Conservation (phyloP, 2,888 invertebrate species). For the Acrobasis consociella region DNA sequence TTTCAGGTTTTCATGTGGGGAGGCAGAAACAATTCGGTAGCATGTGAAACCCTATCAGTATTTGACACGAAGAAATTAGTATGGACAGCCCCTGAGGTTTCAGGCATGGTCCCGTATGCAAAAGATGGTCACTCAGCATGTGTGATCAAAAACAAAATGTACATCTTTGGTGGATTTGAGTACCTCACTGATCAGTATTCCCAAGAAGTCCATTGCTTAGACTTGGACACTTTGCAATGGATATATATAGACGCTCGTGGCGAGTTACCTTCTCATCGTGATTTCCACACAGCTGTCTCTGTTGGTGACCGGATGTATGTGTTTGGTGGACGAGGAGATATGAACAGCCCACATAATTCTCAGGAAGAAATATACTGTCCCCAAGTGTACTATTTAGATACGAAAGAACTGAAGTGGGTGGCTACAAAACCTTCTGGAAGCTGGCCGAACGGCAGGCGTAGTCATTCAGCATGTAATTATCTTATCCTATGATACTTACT, state of each 20-base stretch:
- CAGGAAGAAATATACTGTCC: slow-evolving; percentile 90
- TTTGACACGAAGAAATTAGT: slow-evolving; percentile 88
- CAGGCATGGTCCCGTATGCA: slow-evolving; percentile 89
- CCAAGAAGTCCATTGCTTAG: slow-evolving; percentile 88
- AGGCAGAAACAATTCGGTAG: slow-evolving; percentile 92
- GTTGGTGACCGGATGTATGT: slow-evolving; percentile 92
- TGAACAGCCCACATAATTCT: slow-evolving; percentile 75
- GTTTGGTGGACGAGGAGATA: slow-evolving; percentile 94
- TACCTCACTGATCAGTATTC: slow-evolving; percentile 91
- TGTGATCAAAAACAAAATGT: slow-evolving; percentile 90
- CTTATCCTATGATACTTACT: no score
- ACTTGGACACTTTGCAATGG: slow-evolving; percentile 90
- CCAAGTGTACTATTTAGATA: slow-evolving; percentile 89
- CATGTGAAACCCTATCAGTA: slow-evolving; percentile 91
- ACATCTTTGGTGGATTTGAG: slow-evolving; percentile 95
- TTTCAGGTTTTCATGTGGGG: slow-evolving; percentile 93
- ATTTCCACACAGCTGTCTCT: slow-evolving; percentile 94
- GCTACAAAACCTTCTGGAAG: slow-evolving; percentile 82
- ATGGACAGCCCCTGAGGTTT: slow-evolving; percentile 86
- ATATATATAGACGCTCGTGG: slow-evolving; percentile 84
- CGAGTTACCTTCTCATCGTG: slow-evolving; percentile 87
- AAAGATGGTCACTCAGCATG: slow-evolving; percentile 97
- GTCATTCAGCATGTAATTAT: slow-evolving; percentile 94
- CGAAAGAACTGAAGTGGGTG: slow-evolving; percentile 87
- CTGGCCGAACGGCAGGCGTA: slow-evolving; percentile 91